Conservation (phyloP, 1,140 invertebrate species). For the Zaprionus nigranus region DNA sequence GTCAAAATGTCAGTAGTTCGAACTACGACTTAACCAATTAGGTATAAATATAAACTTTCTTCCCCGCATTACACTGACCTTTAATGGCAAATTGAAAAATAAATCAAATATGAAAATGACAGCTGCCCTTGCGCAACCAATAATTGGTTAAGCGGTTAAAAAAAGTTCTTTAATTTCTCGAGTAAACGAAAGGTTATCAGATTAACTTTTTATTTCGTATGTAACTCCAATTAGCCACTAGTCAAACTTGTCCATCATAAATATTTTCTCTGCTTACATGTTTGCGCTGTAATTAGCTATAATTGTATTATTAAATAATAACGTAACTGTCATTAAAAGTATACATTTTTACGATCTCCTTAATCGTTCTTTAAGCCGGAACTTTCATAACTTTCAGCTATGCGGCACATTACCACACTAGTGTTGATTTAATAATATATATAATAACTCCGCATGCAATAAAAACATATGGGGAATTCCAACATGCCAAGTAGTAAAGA, state of each 20-base stretch:
- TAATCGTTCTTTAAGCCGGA: neutral
- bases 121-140: neutral
- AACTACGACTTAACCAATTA: conserved; percentile 11
- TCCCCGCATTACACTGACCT: neutral
- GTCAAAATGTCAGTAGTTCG: conserved; percentile 14
- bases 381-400: neutral
- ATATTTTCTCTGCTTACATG: neutral
- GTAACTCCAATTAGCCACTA: neutral
- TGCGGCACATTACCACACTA: neutral
- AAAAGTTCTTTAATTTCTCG: neutral
- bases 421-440: conserved; percentile 65
- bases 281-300: neutral
- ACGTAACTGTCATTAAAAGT: neutral
- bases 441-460: conserved; percentile 4
- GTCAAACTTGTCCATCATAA: neutral
- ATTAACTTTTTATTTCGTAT: neutral
- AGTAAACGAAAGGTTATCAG: neutral
- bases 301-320: neutral
- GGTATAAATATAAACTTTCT: neutral
- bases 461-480: conserved; percentile 44
- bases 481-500: conserved; percentile 48
- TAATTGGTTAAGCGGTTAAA: neutral
- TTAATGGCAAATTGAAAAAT: neutral
- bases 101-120: conserved; percentile 4
- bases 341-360: neutral